Evolutionary conservation across 2,888 invertebrate genomes (phyloP), one percentile per base, ranked within the genome.

Genomic region (Yponomeuta malinellus): DNA sequence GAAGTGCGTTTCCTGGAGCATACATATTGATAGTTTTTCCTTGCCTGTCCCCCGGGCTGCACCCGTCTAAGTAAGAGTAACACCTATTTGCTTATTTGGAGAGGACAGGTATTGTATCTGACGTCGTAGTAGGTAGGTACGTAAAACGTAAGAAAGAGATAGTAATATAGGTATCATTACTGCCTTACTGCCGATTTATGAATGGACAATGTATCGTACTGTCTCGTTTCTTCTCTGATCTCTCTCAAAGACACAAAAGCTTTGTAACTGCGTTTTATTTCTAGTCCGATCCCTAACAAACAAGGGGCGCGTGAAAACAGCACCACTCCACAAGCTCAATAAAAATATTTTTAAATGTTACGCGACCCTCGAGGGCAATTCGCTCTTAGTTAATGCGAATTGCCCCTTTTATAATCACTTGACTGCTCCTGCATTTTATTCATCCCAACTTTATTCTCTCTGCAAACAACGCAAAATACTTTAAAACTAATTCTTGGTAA

Each of bases 341-440:
- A n/a, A 15, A 31, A 69, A 63, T 63, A 33, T 70, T 70, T 68
- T 70, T 70, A 70, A 70, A 70, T 23, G 37, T 37, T 70, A 70
- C 37, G 78, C 78, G 77, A 77, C 84, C 83, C 82, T 77, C 76
- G 85, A 83, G 86, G 81, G 78, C 83, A 83, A 82, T 85, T 86
- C 84, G 81, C 87, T 86, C 87, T 88, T 86, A 84, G 83, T 85
- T 87, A 86, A 86, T 85, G 84, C 83, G 84, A 86, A 85, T 80
- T 82, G 80, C 77, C 77, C 81, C 81, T 84, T 84, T 87, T 85
- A 85, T 83, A 84, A 84, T 87, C 86, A 87, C 68, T 48, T 68
- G 68, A 31, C 68, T 23, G 52, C 33, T 48, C 12, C 48, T n/a
- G 48, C 43, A 71, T 72, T 74, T 74, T 73, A 72, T 75, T 75